Base-by-base conservation (phyloP, 2,797 vertebrate genomes). In the Glossophaga mutica region DNA sequence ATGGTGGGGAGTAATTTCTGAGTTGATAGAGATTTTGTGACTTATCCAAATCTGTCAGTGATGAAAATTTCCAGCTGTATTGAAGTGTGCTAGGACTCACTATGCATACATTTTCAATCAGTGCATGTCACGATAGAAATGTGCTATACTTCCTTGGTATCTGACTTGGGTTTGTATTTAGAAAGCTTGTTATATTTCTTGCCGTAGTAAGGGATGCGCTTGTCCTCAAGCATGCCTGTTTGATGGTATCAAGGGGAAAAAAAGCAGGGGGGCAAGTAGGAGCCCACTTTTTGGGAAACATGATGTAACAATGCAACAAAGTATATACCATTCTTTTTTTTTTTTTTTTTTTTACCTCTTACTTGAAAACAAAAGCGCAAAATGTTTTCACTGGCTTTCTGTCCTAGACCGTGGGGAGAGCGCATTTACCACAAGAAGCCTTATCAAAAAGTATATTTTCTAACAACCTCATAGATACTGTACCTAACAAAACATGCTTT, bases 401-500 rank as follows among this genome's bases (percentile, higher is more conserved):
- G 71, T 95, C 52, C 96, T 97, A 82, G 9, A 90, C 84, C 81
- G 34, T 96, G 95, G 93, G 88, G 96, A 98, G 97, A 97, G 97
- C 95, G 98, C 95, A 95, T 91, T 91, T 95, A 96, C 96, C 92
- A 78, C 97, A 97, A 95, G 62, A 98, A 98, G 98, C 98, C 98
- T 98, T 98, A 96, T 98, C 94, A 95, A 96, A 97, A 98, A 97
- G 98, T 98, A 95, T 98, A 96, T 98, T 98, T 98, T 98, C 93
- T 98, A 98, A 98, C 97, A 98, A 97, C 96, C 95, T 98, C 97
- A 92, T 98, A 98, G 97, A 97, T 96, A 92, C 97, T 97, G 95
- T 96, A 92, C 94, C 95, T 98, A 98, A 97, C 88, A 90, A 97
- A 97, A 89, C 97, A 46, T 97, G 96, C 97, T 98, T 98, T 98